Percentiles rank a stretch among this genome's conserved stretches.
Conservation (phyloP, 2,113 vertebrate genomes). For the Aegithalos caudatus region DNA sequence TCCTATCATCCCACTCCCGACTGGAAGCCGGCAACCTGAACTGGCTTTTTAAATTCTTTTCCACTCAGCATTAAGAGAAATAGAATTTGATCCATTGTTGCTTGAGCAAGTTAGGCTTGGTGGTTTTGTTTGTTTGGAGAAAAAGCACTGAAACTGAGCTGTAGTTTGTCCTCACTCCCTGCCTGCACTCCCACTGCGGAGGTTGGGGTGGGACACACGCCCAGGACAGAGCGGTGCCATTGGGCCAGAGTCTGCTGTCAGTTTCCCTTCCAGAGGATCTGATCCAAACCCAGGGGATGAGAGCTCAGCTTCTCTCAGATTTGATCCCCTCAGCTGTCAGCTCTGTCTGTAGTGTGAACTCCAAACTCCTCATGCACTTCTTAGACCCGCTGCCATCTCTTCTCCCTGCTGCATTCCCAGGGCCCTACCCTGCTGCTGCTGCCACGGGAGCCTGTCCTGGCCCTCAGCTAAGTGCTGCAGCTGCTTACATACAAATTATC, state of each 20-base stretch:
- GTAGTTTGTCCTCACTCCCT: neutral
- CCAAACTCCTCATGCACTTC: neutral
- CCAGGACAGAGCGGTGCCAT: neutral
- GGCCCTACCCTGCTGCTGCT: neutral
- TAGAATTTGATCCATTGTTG: neutral
- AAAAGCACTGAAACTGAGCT: neutral
- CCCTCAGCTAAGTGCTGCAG: neutral
- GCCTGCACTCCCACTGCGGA: neutral
- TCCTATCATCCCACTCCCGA: neutral
- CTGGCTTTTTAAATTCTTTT: neutral
- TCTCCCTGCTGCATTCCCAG: fast-evolving
- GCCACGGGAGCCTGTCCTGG: neutral
- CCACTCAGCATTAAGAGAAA: neutral
- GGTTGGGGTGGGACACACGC: neutral
- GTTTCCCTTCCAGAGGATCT: neutral
- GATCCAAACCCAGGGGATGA: neutral
- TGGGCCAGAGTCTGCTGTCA: neutral
- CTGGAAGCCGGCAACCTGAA: neutral
- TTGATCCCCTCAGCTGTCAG: neutral
- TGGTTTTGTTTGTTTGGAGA: conserved; percentile 40
- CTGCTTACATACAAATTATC: neutral
- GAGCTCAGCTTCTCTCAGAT: neutral
- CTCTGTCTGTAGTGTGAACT: neutral
- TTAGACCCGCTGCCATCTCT: fast-evolving
- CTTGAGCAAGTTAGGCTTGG: neutral